A percentile compares a stretch with the other conserved stretches of the same genome.
phyloP scores from a whole-genome alignment of 2,797 vertebrate species.

The Thamnophis elegans region DNA sequence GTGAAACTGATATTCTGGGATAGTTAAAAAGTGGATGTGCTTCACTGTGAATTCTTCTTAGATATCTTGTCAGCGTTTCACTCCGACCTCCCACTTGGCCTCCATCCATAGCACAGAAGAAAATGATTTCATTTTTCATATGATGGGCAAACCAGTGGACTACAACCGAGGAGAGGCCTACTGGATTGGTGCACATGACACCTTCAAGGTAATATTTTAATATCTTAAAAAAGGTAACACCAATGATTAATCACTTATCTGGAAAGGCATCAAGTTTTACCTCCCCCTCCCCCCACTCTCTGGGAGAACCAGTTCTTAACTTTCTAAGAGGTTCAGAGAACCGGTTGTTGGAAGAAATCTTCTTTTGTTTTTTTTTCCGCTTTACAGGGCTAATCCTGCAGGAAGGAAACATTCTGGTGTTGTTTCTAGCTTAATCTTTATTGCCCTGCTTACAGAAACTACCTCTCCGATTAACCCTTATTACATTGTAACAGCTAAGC shows the following conservation, averaged over 20 bases:
- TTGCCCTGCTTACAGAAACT: too few relatives aligned
- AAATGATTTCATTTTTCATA: slow-evolving; percentile 28
- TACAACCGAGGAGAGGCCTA: not conserved
- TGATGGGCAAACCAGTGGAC: slow-evolving; percentile 20
- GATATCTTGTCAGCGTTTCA: not conserved
- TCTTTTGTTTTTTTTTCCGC: too few relatives aligned
- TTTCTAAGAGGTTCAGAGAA: too few relatives aligned
- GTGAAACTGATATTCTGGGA: not conserved
- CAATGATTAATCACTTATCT: not conserved
- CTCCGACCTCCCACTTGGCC: not conserved
- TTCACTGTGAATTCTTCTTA: not conserved
- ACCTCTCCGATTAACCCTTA: too few relatives aligned
- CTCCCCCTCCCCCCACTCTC: too few relatives aligned
- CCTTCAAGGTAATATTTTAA: slow-evolving; percentile 2
- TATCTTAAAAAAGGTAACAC: not conserved
- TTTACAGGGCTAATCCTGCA: too few relatives aligned
- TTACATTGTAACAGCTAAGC: too few relatives aligned
- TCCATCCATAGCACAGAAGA: slow-evolving; percentile 20
- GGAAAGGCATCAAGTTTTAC: not conserved
- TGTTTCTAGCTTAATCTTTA: too few relatives aligned
- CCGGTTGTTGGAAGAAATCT: too few relatives aligned
- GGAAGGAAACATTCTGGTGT: too few relatives aligned
- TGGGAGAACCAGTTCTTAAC: too few relatives aligned
- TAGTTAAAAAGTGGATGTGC: not conserved
- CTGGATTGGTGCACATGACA: slow-evolving; percentile 28